Percentiles rank a stretch among this genome's conserved stretches.
Conservation (phyloP, 1,140 invertebrate genomes). For the Caenorhabditis elegans region DNA sequence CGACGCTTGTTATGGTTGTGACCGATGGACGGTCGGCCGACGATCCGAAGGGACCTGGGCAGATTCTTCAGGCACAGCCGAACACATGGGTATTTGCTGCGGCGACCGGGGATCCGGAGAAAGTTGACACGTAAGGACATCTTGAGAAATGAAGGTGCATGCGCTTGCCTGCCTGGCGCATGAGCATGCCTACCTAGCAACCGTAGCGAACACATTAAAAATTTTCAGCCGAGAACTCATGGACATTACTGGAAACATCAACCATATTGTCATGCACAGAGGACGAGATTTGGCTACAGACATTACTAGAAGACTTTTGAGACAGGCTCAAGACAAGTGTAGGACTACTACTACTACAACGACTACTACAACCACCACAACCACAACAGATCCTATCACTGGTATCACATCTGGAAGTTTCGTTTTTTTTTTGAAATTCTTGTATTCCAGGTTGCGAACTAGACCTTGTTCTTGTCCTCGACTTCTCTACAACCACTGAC, state of each 20-base stretch:
- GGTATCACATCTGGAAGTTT: too few species aligned
- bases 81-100: constrained; percentile 62
- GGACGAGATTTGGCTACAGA: constrained; percentile 61
- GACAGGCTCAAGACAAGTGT: constrained; percentile 63
- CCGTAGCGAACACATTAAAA: too few species aligned
- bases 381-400: constrained; percentile 53
- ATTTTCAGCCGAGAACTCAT: constrained; percentile 60
- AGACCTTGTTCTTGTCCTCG: constrained; percentile 61
- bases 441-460: constrained; percentile 52
- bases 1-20: constrained; percentile 62
- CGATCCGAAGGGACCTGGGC: constrained; percentile 58
- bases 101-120: constrained; percentile 60
- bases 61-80: constrained; percentile 53
- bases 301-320: constrained; percentile 59
- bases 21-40: constrained; percentile 58
- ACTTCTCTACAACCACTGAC: constrained; percentile 63
- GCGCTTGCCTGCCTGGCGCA: too few species aligned
- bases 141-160: too few species aligned
- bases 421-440: background rate
- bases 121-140: constrained; percentile 61
- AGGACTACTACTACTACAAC: constrained; percentile 62
- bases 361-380: constrained; percentile 56
- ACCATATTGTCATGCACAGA: constrained; percentile 63
- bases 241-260: constrained; percentile 62
- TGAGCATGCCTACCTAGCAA: too few species aligned